phyloP scores from a whole-genome alignment of 2,888 invertebrate species.

The Nebria brevicollis region DNA sequence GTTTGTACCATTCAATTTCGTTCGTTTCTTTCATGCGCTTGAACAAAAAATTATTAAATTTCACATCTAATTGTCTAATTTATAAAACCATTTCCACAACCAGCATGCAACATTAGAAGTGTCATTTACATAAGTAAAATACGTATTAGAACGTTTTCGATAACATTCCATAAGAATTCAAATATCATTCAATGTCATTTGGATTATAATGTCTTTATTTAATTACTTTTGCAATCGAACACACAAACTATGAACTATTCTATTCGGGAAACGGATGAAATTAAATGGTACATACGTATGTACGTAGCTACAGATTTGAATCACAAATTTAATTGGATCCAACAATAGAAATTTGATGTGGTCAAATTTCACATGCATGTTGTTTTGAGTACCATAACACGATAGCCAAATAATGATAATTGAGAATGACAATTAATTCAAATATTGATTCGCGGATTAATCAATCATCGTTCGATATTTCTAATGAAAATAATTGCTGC shows the following conservation, averaged over 20 bases:
- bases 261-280: slow-evolving; percentile 22
- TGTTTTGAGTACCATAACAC: slow-evolving; percentile 46
- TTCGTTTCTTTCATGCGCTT: neutral
- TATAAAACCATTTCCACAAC: no score
- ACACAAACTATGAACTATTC: neutral
- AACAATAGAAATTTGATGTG: slow-evolving; percentile 47
- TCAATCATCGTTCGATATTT: neutral
- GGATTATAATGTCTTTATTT: neutral
- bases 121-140: no score
- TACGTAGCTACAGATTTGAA: slow-evolving; percentile 46
- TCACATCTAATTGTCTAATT: no score
- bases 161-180: no score
- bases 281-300: slow-evolving; percentile 31
- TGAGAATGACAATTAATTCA: no score
- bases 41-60: no score
- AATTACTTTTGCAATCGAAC: neutral
- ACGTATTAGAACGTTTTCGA: no score
- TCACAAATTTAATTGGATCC: slow-evolving; percentile 47
- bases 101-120: no score
- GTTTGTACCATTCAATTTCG: slow-evolving; percentile 37
- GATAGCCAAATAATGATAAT: slow-evolving; percentile 34
- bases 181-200: no score
- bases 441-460: neutral
- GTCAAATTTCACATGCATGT: slow-evolving; percentile 47
- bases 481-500: neutral